Conservation (phyloP, 2,797 vertebrate species). For the Loriculus beryllinus region DNA sequence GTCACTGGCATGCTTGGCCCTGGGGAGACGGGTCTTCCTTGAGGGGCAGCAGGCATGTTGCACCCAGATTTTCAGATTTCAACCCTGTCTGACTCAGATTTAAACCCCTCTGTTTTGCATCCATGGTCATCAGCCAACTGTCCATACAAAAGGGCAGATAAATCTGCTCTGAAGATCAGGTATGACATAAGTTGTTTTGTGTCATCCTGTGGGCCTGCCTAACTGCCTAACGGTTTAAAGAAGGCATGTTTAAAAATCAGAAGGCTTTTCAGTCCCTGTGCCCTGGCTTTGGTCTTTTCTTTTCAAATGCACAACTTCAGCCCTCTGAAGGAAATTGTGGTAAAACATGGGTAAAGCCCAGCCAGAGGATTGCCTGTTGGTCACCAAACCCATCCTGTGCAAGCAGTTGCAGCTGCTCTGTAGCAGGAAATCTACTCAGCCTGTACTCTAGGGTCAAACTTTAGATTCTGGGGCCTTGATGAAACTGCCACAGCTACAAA, state of each 20-base stretch:
- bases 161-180: not conserved
- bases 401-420: accelerated
- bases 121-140: too few species aligned
- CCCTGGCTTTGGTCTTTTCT: not conserved
- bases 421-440: not conserved
- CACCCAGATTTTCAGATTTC: not conserved
- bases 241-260: not conserved
- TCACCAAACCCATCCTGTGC: not conserved
- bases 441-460: not conserved
- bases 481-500: not conserved
- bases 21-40: not conserved
- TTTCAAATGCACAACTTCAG: not conserved
- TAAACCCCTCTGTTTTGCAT: not conserved
- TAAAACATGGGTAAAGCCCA: not conserved
- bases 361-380: not conserved
- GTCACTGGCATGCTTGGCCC: accelerated
- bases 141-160: not conserved
- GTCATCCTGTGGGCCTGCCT: not conserved
- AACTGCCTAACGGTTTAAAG: not conserved
- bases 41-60: accelerated
- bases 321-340: not conserved
- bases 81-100: not conserved
- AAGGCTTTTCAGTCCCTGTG: not conserved
- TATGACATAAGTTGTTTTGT: accelerated
- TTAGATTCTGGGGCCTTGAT: not conserved